Evolutionary conservation across 2,113 vertebrate species (phyloP).

Genomic region (Antidorcas marsupialis): DNA sequence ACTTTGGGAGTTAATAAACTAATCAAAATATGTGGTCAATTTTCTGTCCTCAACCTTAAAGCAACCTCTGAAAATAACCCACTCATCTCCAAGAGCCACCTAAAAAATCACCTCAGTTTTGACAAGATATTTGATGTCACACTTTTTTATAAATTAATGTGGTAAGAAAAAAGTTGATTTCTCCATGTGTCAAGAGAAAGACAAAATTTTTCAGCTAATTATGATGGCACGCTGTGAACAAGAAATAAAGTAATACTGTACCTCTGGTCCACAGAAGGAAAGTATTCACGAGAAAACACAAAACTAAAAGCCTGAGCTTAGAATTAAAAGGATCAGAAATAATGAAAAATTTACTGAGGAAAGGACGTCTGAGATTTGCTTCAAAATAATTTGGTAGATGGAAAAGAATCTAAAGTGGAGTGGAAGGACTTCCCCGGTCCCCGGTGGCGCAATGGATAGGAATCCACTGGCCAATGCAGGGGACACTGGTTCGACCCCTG

Average conservation of each 20-base stretch:
- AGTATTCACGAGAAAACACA: not conserved
- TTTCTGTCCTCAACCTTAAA: conserved; percentile 29
- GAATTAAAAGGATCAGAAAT: not conserved
- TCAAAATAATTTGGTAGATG: not conserved
- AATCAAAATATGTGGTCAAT: not conserved
- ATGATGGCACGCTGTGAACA: not conserved
- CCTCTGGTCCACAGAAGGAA: not conserved
- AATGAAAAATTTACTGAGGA: not conserved
- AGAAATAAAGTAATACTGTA: not conserved
- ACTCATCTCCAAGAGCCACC: not conserved
- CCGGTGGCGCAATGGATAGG: not conserved
- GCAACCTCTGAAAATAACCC: not conserved
- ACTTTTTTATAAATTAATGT: not conserved
- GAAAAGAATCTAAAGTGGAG: not conserved
- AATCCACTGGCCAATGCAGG: not conserved
- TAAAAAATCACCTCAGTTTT: conserved; percentile 15
- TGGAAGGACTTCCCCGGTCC: not conserved
- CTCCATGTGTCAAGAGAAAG: not conserved
- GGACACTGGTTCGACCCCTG: not conserved
- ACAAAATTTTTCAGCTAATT: not conserved
- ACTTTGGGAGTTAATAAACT: conserved; percentile 4
- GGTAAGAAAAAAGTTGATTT: not conserved
- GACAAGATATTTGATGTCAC: conserved; percentile 12
- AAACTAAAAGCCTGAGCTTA: not conserved
- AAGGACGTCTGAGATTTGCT: not conserved